Base-by-base conservation (phyloP, 1,140 invertebrate genomes). In the Drosophila micromelanica region DNA sequence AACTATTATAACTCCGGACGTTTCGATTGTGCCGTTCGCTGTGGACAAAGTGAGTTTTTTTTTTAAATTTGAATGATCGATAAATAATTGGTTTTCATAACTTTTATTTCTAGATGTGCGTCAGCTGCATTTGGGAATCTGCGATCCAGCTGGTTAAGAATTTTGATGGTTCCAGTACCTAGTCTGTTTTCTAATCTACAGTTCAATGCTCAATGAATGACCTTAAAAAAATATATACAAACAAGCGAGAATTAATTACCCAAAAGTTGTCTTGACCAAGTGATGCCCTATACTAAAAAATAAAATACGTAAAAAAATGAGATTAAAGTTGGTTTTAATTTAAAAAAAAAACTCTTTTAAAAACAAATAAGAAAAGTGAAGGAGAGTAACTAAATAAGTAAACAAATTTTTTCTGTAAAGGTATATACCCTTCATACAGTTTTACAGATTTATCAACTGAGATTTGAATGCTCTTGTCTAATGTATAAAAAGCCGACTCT, bases 1-100 rank as follows among this genome's bases (percentile, higher is more conserved):
- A 94, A 94, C 2, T 96, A 96, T 77, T 80, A 80, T 5, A 96
- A 96, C 87, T 76, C 80, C 6, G 94, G 93, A 43, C 92, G 76
- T 46, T 85, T 96, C 12, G 61, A 91, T 4, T 96, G 95, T 78
- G 94, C 95, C 5, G 67, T 90, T 49, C 27, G 35, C 1, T 96
- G 95, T 90, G 95, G 95, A 74, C 92, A 91, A 81, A 74, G 94
- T 94, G 81, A 84, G 91, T 90, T 57, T n/a, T 17, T 90, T 57
- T n/a, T 17, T 46, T 52, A 11, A 12, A 52, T 76, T n/a, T 35
- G 4, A n/a, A 32, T 38, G n/a, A 13, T 37, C 2, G n/a, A 15
- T 12, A 8, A 30, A 13, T 5, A 13, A 7, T 2, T 49, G 7
- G 15, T 5, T 30, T 7, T n/a, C 12, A 20, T 30, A n/a, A 45